Evolutionary conservation across 1,140 invertebrate genomes (phyloP).

Genomic region (Nephotettix cincticeps): DNA sequence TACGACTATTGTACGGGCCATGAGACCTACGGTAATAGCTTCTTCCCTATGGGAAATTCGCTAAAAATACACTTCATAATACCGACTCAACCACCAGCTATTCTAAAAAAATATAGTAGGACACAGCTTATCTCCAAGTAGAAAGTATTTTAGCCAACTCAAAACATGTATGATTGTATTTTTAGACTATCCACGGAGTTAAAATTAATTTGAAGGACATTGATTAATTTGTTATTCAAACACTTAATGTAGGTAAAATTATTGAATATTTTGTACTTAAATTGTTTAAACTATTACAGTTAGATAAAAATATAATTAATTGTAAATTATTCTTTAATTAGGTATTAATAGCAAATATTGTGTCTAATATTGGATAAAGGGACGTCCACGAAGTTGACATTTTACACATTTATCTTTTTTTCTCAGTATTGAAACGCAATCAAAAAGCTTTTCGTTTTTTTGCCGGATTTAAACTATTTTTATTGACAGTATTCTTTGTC

Average conservation of each 20-base stretch:
- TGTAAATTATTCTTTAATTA: neutral
- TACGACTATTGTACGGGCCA: too few relatives aligned
- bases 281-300: neutral
- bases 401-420: slow-evolving; percentile 3
- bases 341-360: slow-evolving; percentile 9
- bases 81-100: too few relatives aligned
- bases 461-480: neutral
- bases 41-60: too few relatives aligned
- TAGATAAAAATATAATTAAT: neutral
- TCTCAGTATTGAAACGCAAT: neutral
- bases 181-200: slow-evolving; percentile 10
- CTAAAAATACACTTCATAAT: too few relatives aligned
- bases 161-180: slow-evolving; percentile 2
- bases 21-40: too few relatives aligned
- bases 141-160: slow-evolving; percentile 5
- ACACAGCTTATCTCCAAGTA: slow-evolving; percentile 3
- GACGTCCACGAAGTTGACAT: slow-evolving; percentile 6
- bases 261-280: slow-evolving; percentile 1
- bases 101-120: too few relatives aligned
- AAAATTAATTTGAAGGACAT: slow-evolving; percentile 2
- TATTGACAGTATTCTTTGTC: neutral
- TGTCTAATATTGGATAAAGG: neutral
- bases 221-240: slow-evolving; percentile 12
- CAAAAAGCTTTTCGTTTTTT: neutral
- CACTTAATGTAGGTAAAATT: neutral